These are phyloP conservation scores for Carabus problematicus DNA, from an alignment of 2,888 invertebrate genomes.

Conservation along the genomic window DNA sequence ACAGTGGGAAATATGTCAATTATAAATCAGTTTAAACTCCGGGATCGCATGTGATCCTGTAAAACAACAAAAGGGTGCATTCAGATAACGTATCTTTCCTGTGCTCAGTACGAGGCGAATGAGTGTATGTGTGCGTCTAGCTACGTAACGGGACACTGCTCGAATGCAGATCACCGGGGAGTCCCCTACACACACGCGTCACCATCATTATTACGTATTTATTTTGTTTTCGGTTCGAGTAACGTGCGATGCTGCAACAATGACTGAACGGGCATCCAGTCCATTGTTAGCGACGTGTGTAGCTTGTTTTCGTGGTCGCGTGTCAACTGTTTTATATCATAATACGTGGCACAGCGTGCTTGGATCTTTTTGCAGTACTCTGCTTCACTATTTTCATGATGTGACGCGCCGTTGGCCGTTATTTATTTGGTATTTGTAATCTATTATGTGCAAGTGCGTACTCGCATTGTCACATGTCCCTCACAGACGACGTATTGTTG, in stretches of 20 bases:
- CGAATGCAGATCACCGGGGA: background rate
- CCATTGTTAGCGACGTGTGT: conserved; percentile 31
- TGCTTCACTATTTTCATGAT: conserved; percentile 6
- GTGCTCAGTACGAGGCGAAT: background rate
- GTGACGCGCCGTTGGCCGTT: background rate
- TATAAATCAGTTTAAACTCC: no score
- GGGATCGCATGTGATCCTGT: conserved; percentile 2
- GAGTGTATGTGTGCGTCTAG: conserved; percentile 3
- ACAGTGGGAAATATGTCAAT: no score
- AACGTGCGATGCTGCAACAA: conserved; percentile 43
- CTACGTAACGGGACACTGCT: conserved; percentile 16
- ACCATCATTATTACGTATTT: conserved; percentile 48
- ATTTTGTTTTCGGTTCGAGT: conserved; percentile 46
- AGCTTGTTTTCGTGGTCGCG: conserved; percentile 36
- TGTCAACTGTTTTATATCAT: conserved; percentile 40
- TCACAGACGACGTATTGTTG: background rate
- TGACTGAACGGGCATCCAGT: conserved; percentile 40
- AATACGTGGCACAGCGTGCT: conserved; percentile 5
- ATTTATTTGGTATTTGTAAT: conserved; percentile 5
- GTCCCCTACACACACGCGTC: conserved; percentile 24
- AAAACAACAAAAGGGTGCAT: conserved; percentile 3
- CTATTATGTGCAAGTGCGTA: conserved; percentile 1
- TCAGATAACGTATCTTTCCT: conserved; percentile 3
- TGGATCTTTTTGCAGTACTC: conserved; percentile 14
- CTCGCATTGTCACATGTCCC: conserved; percentile 2